Conservation (phyloP, 2,113 vertebrate species). For the Pseudorectes ferrugineus region DNA sequence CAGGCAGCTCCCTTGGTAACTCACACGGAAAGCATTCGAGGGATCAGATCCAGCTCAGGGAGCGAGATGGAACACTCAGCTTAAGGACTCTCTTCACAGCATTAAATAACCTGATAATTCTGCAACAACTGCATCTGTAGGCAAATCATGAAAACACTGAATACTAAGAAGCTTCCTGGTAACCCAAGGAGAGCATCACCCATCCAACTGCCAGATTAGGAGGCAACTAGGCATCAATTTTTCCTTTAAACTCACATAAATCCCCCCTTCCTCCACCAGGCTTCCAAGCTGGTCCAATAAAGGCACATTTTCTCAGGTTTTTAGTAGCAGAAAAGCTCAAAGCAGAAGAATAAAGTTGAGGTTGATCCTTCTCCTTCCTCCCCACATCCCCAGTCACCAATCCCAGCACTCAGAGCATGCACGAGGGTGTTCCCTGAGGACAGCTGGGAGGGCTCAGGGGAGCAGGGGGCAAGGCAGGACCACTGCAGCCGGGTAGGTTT, state of each 20-base stretch:
- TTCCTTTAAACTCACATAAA: not conserved
- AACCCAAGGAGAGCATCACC: not conserved
- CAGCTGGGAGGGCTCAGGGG: not conserved
- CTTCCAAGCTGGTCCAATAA: not conserved
- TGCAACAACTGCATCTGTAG: not conserved
- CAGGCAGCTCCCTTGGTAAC: not conserved
- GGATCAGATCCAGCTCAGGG: not conserved
- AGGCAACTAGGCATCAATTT: not conserved
- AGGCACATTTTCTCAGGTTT: not conserved
- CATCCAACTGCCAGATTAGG: not conserved
- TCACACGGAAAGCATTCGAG: rapidly evolving
- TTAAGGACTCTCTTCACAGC: not conserved
- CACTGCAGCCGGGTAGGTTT: not conserved
- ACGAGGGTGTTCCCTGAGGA: not conserved
- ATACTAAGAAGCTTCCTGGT: not conserved
- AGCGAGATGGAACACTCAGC: not conserved
- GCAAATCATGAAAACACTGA: not conserved
- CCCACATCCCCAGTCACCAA: not conserved
- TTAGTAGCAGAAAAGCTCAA: not conserved
- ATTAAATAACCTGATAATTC: not conserved
- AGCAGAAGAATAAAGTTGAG: not conserved
- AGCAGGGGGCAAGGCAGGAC: not conserved
- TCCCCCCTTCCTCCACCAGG: not conserved
- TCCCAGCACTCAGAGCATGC: not conserved
- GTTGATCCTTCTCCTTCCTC: not conserved